These are phyloP conservation scores for Takifugu flavidus DNA, from an alignment of 2,113 vertebrate genomes.

Conservation along the genomic window DNA sequence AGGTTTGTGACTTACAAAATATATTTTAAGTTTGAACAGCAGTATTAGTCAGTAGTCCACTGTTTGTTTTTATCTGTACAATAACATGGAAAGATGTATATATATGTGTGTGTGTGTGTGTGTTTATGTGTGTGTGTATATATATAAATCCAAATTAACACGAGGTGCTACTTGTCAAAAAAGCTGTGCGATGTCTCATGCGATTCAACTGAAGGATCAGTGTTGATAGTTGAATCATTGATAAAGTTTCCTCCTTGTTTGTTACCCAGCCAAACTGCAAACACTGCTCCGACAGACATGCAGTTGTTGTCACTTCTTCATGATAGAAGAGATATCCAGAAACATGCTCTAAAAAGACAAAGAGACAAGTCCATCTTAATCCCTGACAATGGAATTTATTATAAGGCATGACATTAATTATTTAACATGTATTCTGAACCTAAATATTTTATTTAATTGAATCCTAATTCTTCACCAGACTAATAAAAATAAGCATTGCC, in stretches of 20 bases:
- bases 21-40: conserved; percentile 17
- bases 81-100: background rate
- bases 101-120: too few relatives aligned
- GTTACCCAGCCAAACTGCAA: conserved; percentile 19
- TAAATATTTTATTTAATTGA: background rate
- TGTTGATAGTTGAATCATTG: conserved; percentile 41
- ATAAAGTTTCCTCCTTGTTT: conserved; percentile 41
- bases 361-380: conserved; percentile 2
- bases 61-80: conserved; percentile 3
- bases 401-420: background rate
- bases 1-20: conserved; percentile 46
- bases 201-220: conserved; percentile 27
- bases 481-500: background rate
- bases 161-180: conserved; percentile 58
- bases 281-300: conserved; percentile 9
- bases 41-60: conserved; percentile 13
- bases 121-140: background rate
- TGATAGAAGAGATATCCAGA: conserved; percentile 92
- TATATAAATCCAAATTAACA: conserved; percentile 22
- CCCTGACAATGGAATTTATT: background rate
- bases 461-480: background rate
- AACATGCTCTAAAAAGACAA: conserved; percentile 86
- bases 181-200: conserved; percentile 19
- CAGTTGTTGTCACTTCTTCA: conserved; percentile 84
- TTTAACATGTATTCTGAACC: background rate